Evolutionary conservation across 2,888 invertebrate species (phyloP), one percentile per base, ranked within the genome.

Genomic region (Limnephilus auricula): DNA sequence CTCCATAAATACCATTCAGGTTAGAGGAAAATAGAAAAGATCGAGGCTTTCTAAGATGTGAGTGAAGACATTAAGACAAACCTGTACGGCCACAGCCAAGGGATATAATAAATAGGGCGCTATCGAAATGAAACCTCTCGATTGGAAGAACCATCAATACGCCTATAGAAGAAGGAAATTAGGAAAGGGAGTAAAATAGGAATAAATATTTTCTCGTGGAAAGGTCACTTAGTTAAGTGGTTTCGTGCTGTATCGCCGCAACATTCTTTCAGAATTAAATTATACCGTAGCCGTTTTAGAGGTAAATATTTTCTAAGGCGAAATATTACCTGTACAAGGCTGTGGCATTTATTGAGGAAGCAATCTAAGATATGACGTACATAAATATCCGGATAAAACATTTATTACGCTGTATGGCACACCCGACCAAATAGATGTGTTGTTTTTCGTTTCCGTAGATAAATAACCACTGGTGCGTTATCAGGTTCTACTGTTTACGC

Each of bases 211-310:
- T 84, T 91, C 89, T 91, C 83, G 82, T 85, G 90, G 92, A 85
- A 89, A 91, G 90, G 92, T 91, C 91, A 92, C 92, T 93, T 92
- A 91, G 92, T 90, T 93, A 92, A 93, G 93, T 92, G 93, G 91
- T 91, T 93, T 91, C 92, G 92, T 93, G 93, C 92, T 92, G 91
- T 93, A 93, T 93, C 93, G 90, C 90, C 45, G 40, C 88, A 40
- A 32, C 91, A 85, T 89, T 90, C 85, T 89, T 90, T 84, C 84
- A 91, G 88, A 40, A 82, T 89, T 89, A 92, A 89, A 91, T 83
- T 91, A 87, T 88, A 88, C 79, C 89, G 85, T 31, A 65, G 32
- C 25, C 78, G 32, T 65, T 79, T 25, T 34, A 88, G 87, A 88
- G 45, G 78, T 88, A 84, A 30, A 89, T 9, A 12, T 90, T 87